Evolutionary conservation across 2,888 invertebrate genomes (phyloP).

Genomic region (Andrena minutula): DNA sequence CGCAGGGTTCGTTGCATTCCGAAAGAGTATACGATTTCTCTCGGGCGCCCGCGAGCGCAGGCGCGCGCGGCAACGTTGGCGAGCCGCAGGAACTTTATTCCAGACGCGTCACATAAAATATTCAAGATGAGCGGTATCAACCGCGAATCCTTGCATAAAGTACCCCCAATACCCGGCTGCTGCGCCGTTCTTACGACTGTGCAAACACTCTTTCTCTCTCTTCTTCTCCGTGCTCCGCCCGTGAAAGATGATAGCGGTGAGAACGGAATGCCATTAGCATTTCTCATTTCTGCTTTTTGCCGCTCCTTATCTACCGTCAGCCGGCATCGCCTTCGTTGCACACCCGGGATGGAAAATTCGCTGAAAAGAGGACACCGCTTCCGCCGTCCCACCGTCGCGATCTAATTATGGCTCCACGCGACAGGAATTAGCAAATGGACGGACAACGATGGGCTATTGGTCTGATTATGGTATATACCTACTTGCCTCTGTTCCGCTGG

Average conservation of each 20-base stretch:
- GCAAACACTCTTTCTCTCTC: constrained; percentile 59
- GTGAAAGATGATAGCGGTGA: constrained; percentile 75
- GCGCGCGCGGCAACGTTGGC: constrained; percentile 16
- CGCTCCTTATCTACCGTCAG: constrained; percentile 69
- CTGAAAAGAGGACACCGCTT: constrained; percentile 38
- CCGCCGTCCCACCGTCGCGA: background rate
- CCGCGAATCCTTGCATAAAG: constrained; percentile 68
- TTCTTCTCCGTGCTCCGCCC: constrained; percentile 32
- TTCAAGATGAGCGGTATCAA: constrained; percentile 69
- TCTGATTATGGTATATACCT: too few relatives aligned
- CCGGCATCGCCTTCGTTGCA: constrained; percentile 55
- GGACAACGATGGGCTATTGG: background rate
- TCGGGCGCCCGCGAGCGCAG: background rate
- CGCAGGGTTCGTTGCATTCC: constrained; percentile 7
- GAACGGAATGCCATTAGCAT: constrained; percentile 76
- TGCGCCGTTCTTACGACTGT: constrained; percentile 56
- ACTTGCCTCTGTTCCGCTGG: background rate
- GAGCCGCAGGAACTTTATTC: constrained; percentile 58
- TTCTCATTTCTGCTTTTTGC: constrained; percentile 75
- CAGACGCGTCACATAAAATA: constrained; percentile 66
- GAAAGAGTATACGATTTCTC: constrained; percentile 22
- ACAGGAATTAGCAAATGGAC: constrained; percentile 37
- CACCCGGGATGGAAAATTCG: constrained; percentile 64
- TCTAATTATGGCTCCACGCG: constrained; percentile 50
- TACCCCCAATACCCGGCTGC: constrained; percentile 61